Evolutionary conservation across 92 coral and sea anemone species (phyloP).

Genomic region (Phymanthus crucifer): DNA sequence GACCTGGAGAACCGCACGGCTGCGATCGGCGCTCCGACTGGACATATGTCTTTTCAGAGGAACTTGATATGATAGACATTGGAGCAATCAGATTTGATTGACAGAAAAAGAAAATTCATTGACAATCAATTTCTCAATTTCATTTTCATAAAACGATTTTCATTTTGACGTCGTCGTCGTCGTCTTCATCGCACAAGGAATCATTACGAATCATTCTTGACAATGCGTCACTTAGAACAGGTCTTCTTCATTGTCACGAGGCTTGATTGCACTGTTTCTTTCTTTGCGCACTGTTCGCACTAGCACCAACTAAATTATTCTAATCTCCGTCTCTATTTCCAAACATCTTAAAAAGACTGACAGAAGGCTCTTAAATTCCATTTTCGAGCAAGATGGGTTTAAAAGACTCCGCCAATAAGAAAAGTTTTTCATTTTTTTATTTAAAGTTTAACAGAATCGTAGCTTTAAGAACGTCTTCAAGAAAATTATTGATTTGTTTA

Average conservation of each 20-base stretch:
- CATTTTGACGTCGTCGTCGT: not conserved
- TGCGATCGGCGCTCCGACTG: constrained; percentile 29
- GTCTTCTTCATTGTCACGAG: not conserved
- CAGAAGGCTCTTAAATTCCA: not conserved
- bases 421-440: not conserved
- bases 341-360: not conserved
- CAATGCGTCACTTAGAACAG: not conserved
- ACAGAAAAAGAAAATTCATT: not conserved
- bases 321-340: constrained; percentile 8
- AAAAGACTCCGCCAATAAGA: not conserved
- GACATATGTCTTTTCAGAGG: constrained; percentile 31
- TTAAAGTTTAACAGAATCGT: not conserved
- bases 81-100: constrained; percentile 25
- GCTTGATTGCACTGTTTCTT: not conserved
- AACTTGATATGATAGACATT: constrained; percentile 26
- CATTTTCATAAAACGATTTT: not conserved
- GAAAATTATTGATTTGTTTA: not conserved
- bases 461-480: not conserved
- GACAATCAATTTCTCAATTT: constrained; percentile 3
- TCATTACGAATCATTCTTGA: not conserved
- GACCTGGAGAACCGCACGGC: constrained; percentile 21
- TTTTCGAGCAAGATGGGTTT: not conserved
- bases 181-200: not conserved
- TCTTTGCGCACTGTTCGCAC: not conserved
- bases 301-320: not conserved